Evolutionary conservation across 2,797 vertebrate genomes (phyloP).

Genomic region (Rhadinocentrus ornatus): DNA sequence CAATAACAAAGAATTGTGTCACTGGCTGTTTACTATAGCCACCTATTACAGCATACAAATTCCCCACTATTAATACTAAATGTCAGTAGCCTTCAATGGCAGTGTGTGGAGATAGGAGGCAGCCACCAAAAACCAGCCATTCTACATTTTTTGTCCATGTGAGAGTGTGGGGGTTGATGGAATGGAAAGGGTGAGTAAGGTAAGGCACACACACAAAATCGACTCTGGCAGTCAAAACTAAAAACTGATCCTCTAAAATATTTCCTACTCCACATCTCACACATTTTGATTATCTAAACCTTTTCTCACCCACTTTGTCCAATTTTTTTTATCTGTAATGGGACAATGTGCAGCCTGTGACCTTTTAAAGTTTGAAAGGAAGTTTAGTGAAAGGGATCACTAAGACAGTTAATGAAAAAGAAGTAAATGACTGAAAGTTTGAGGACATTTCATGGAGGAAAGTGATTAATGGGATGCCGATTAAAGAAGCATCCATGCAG

Average conservation of each 20-base stretch:
- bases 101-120: slow-evolving; percentile 4
- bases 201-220: slow-evolving; percentile 15
- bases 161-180: slow-evolving; percentile 42
- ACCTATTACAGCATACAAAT: not conserved
- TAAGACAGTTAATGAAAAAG: not conserved
- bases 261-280: not conserved
- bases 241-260: slow-evolving; percentile 17
- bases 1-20: not conserved
- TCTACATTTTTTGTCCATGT: slow-evolving; percentile 70
- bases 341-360: not conserved
- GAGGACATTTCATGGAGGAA: not conserved
- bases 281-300: not conserved
- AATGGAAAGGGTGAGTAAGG: slow-evolving; percentile 67
- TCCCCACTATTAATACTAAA: slow-evolving; percentile 15
- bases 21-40: not conserved
- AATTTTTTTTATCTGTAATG: not conserved
- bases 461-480: not conserved
- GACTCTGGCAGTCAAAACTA: not conserved
- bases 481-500: not conserved
- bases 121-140: slow-evolving; percentile 57
- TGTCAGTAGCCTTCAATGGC: not conserved
- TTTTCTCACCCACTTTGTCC: not conserved
- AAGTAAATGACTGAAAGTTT: not conserved
- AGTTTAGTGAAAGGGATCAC: not conserved
- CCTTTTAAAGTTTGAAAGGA: not conserved